Evolutionary conservation across 2,113 vertebrate genomes (phyloP).

Genomic region (Chascanopsetta lugubris): DNA sequence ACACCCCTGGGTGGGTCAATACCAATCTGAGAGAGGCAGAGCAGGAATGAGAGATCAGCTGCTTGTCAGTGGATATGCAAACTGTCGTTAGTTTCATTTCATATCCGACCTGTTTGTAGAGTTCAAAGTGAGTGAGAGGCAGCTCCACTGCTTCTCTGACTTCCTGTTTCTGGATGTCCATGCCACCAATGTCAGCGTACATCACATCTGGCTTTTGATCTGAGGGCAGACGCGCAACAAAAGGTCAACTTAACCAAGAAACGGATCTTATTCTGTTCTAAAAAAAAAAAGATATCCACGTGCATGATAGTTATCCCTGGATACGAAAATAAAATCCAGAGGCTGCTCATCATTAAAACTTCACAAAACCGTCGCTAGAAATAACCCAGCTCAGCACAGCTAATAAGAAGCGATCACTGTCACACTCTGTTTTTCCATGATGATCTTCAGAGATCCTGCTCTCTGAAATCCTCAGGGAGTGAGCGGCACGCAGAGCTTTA

Average conservation of each 20-base stretch:
- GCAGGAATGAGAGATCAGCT: not conserved
- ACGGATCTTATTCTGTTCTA: not conserved
- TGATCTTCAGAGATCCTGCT: not conserved
- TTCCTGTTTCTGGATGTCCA: conserved; percentile 99
- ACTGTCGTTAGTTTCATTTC: not conserved
- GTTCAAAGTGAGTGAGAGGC: conserved; percentile 94
- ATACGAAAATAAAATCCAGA: not conserved
- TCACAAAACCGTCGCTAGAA: not conserved
- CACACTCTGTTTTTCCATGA: not conserved
- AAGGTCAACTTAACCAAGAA: not conserved
- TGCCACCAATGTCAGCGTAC: conserved; percentile 94
- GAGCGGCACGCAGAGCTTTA: conserved; percentile 37
- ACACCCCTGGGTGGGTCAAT: conserved; percentile 94
- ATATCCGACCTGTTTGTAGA: conserved; percentile 89
- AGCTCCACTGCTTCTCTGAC: conserved; percentile 95
- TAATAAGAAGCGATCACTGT: not conserved
- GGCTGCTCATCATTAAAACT: not conserved
- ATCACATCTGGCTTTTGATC: conserved; percentile 97
- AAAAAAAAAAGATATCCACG: not conserved
- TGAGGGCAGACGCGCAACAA: conserved; percentile 57
- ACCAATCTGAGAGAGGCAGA: conserved; percentile 83
- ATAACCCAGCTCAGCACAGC: not conserved
- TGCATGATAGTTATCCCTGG: not conserved
- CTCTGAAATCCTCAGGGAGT: not conserved
- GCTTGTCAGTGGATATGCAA: not conserved